phyloP scores from a whole-genome alignment of 2,113 vertebrate genomes.

The Misgurnus mizolepis region DNA sequence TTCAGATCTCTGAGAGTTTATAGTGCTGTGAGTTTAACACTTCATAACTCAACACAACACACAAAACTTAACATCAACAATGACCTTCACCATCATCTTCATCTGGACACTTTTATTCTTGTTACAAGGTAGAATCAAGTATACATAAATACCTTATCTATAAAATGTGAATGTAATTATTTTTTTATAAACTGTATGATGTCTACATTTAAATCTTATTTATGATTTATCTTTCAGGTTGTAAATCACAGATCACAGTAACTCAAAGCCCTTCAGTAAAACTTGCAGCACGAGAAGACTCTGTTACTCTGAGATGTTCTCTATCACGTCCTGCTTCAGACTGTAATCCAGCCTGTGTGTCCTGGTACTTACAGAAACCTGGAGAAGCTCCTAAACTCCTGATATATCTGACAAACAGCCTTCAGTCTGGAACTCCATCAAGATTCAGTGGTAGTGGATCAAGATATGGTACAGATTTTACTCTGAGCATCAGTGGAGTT shows the following conservation, averaged over 20 bases:
- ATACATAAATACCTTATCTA: neutral
- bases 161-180: neutral
- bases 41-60: slow-evolving; percentile 29
- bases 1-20: slow-evolving; percentile 28
- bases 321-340: slow-evolving; percentile 42
- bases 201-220: too few relatives aligned
- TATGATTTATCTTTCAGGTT: neutral
- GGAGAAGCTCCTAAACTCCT: slow-evolving; percentile 56
- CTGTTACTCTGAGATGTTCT: slow-evolving; percentile 48
- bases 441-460: slow-evolving; percentile 64
- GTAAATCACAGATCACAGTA: slow-evolving; percentile 39
- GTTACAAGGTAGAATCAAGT: slow-evolving; percentile 16
- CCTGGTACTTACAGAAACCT: slow-evolving; percentile 33
- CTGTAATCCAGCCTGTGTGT: slow-evolving; percentile 17
- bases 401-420: rapidly evolving
- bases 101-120: slow-evolving; percentile 43
- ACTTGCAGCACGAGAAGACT: slow-evolving; percentile 49
- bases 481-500: slow-evolving; percentile 56
- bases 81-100: slow-evolving; percentile 34
- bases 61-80: slow-evolving; percentile 3
- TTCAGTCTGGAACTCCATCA: slow-evolving; percentile 27
- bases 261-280: slow-evolving; percentile 55
- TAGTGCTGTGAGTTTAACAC: slow-evolving; percentile 23
- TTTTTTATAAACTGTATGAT: neutral
- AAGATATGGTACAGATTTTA: slow-evolving; percentile 49